Conservation (phyloP, 1,140 invertebrate genomes). For the Wasmannia auropunctata region DNA sequence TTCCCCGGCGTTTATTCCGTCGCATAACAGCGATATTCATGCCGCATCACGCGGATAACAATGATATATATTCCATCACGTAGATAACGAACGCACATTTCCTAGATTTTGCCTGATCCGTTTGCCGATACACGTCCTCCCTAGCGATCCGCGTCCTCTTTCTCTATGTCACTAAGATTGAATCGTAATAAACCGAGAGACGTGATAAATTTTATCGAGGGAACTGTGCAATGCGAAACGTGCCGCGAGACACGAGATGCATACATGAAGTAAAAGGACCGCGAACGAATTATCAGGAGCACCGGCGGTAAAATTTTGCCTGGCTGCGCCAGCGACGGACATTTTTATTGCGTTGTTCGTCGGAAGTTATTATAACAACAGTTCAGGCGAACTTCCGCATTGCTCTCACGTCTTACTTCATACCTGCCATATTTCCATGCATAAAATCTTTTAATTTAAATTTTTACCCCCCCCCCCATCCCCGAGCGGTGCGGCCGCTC, state of each 20-base stretch:
- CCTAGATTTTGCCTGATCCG: slow-evolving; percentile 12
- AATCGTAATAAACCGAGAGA: slow-evolving; percentile 36
- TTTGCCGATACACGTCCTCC: slow-evolving; percentile 27
- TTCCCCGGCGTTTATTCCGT: slow-evolving; percentile 13
- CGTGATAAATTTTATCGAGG: slow-evolving; percentile 29
- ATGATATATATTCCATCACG: slow-evolving; percentile 16
- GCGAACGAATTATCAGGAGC: slow-evolving; percentile 19
- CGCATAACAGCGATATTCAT: slow-evolving; percentile 16
- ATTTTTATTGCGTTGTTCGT: slow-evolving; percentile 5
- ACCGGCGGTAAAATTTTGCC: slow-evolving; percentile 14
- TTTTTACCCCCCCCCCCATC: not conserved
- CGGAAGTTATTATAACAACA: slow-evolving; percentile 23
- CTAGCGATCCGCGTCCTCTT: not conserved
- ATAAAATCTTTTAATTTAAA: slow-evolving; percentile 28
- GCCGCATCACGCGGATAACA: not conserved
- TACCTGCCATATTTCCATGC: not conserved
- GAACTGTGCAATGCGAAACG: slow-evolving; percentile 19
- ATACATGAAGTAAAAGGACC: slow-evolving; percentile 11
- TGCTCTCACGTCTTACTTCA: slow-evolving; percentile 22
- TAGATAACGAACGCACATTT: slow-evolving; percentile 24
- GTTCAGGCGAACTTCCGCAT: slow-evolving; percentile 8
- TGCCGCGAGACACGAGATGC: not conserved
- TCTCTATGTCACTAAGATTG: slow-evolving; percentile 3
- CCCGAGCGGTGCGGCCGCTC: too few species aligned
- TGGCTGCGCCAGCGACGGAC: not conserved